phyloP scores from a whole-genome alignment of 2,888 invertebrate species.

The Polietes domitor region DNA sequence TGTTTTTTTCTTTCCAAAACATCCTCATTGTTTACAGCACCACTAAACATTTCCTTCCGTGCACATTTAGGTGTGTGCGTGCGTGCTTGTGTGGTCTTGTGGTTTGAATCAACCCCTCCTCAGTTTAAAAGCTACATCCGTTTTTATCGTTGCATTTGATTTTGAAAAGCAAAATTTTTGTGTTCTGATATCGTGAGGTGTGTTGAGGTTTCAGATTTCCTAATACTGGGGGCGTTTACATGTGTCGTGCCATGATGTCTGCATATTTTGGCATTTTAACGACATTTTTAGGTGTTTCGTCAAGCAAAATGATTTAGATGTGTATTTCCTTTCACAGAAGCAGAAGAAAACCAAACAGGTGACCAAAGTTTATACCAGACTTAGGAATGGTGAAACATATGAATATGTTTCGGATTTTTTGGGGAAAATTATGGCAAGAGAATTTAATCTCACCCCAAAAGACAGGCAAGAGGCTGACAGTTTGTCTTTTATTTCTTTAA shows the following conservation, averaged over 20 bases:
- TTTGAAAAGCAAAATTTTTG: neutral
- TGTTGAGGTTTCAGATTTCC: neutral
- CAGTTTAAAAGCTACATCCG: neutral
- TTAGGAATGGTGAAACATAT: no score
- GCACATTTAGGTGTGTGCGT: slow-evolving; percentile 1
- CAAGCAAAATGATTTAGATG: no score
- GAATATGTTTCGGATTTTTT: no score
- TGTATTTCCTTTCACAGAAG: no score
- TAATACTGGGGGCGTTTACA: neutral
- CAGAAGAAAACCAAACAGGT: no score
- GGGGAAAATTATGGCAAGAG: no score
- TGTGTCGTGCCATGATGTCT: neutral
- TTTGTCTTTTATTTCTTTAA: no score
- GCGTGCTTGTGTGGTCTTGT: neutral
- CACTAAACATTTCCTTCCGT: slow-evolving; percentile 45
- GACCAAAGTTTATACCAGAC: no score
- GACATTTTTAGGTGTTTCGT: no score
- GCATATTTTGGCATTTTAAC: neutral
- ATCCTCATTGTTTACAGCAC: neutral
- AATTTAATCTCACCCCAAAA: no score
- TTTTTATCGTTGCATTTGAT: neutral
- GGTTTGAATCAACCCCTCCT: neutral
- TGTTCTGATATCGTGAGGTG: neutral
- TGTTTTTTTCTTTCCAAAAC: neutral
- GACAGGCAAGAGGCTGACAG: no score